These are phyloP conservation scores for Noctilio leporinus DNA, from an alignment of 2,113 vertebrate genomes.

Conservation along the genomic window DNA sequence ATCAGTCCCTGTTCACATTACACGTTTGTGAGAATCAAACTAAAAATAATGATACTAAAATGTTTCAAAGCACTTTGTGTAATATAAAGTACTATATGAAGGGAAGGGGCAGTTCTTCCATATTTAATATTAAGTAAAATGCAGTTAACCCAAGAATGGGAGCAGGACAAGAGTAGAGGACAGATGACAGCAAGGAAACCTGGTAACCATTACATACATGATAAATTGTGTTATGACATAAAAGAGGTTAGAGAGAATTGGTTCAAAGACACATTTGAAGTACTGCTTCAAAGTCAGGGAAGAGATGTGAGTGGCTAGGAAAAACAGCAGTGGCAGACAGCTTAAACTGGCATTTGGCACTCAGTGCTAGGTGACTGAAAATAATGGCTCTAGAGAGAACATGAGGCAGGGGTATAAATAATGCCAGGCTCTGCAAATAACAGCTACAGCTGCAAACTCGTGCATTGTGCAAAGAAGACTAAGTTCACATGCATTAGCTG, in stretches of 20 bases:
- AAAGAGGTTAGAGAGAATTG: neutral
- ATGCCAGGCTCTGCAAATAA: slow-evolving; percentile 40
- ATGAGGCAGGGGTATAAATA: slow-evolving; percentile 28
- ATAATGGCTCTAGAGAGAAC: slow-evolving; percentile 40
- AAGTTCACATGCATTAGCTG: neutral
- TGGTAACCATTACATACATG: neutral
- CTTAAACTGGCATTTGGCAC: slow-evolving; percentile 45
- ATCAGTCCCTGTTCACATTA: neutral
- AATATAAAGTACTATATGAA: neutral
- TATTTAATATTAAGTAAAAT: neutral
- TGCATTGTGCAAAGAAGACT: neutral
- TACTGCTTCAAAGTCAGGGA: neutral
- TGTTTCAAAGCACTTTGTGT: neutral
- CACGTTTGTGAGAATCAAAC: neutral
- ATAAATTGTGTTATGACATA: neutral
- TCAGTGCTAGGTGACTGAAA: slow-evolving; percentile 29
- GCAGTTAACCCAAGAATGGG: neutral
- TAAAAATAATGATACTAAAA: neutral
- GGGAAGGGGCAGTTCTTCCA: neutral
- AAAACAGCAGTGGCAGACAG: neutral
- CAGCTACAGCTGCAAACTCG: slow-evolving; percentile 55
- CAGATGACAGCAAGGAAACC: neutral
- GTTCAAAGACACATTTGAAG: neutral
- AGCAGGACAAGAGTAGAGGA: neutral
- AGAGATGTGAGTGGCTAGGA: neutral